These are phyloP conservation scores for Oceanodroma tethys DNA, from an alignment of 2,113 vertebrate species.

Conservation along the genomic window DNA sequence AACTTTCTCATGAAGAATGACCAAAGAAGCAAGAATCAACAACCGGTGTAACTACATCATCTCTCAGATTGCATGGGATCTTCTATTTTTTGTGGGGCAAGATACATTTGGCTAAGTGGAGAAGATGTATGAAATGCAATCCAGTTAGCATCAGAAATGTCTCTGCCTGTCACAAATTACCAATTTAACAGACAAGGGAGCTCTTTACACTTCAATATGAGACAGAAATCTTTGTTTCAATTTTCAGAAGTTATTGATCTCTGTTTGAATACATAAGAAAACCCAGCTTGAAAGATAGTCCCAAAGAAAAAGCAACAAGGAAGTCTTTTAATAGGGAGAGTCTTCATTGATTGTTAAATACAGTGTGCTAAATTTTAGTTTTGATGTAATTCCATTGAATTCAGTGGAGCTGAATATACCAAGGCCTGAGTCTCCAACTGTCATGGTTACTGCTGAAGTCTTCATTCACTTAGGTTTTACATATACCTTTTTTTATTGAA, in stretches of 20 bases:
- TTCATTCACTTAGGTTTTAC: background rate
- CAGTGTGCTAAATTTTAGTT: background rate
- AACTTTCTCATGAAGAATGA: background rate
- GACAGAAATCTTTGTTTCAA: conserved; percentile 51
- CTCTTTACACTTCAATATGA: conserved; percentile 17
- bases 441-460: background rate
- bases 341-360: background rate
- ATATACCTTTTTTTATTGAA: background rate
- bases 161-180: background rate
- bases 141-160: conserved; percentile 57
- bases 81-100: background rate
- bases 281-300: background rate
- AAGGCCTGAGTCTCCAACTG: background rate
- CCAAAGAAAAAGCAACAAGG: background rate
- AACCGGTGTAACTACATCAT: background rate
- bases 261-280: conserved; percentile 23
- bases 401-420: background rate
- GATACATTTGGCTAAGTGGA: background rate
- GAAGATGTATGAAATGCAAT: conserved; percentile 55
- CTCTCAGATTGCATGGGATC: background rate
- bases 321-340: background rate
- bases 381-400: background rate
- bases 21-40: background rate
- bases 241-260: conserved; percentile 66
- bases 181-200: conserved; percentile 21